phyloP scores from a whole-genome alignment of 2,113 vertebrate genomes.

The Halichoerus grypus region DNA sequence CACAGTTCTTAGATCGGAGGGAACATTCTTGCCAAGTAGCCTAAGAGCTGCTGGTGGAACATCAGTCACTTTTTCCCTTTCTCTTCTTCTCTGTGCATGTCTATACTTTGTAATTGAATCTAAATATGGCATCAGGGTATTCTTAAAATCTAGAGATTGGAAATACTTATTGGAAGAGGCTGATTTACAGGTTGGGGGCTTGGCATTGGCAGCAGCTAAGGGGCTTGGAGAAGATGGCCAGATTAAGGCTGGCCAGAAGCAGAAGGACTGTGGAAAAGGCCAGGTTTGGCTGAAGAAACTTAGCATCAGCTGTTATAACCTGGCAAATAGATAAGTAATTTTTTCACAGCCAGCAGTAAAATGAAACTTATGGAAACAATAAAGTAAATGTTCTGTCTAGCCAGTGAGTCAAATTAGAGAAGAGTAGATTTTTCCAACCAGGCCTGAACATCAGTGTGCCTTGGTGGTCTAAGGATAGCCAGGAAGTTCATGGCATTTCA shows the following conservation, averaged over 20 bases:
- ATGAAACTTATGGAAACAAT: constrained; percentile 81
- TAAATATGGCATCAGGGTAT: constrained; percentile 54
- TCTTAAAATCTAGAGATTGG: constrained; percentile 61
- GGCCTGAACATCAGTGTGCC: constrained; percentile 19
- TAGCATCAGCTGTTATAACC: constrained; percentile 66
- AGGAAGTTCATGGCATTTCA: constrained; percentile 36
- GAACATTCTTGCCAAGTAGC: neutral
- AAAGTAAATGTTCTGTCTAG: constrained; percentile 74
- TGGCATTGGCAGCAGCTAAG: constrained; percentile 33
- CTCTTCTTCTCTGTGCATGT: neutral
- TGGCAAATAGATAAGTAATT: constrained; percentile 70
- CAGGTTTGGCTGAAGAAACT: constrained; percentile 47
- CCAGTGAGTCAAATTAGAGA: constrained; percentile 73
- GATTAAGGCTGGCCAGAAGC: constrained; percentile 47
- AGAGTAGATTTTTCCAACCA: constrained; percentile 50
- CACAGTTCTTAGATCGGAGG: neutral
- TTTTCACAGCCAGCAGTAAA: constrained; percentile 77
- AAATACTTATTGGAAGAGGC: constrained; percentile 64
- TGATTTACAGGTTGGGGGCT: constrained; percentile 59
- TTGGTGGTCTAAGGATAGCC: neutral
- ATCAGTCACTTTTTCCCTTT: neutral
- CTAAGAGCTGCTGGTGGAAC: neutral
- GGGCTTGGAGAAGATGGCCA: neutral
- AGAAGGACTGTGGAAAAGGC: neutral
- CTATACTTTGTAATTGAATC: constrained; percentile 67